Evolutionary conservation across 2,113 vertebrate genomes (phyloP), one percentile per base, ranked within the genome.

Genomic region (Dipodomys spectabilis): DNA sequence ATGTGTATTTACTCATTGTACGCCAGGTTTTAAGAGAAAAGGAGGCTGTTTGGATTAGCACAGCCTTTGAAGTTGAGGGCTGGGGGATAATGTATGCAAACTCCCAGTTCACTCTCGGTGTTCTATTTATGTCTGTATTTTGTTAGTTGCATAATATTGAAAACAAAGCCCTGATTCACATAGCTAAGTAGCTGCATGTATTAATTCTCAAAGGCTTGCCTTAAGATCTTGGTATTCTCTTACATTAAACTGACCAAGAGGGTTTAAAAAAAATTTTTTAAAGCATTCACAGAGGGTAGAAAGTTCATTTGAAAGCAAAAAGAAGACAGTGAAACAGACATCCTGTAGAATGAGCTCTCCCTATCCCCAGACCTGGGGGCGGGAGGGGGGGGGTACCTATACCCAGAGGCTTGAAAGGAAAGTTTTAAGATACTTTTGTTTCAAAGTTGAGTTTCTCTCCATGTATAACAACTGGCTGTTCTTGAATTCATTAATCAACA

Each of bases 11-110:
- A 94, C 64, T 94, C 45, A 81, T 86, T 91, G 45, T 69, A 69
- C 95, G 88, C 74, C 62, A 94, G 69, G 65, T 82, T 82, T 78
- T 90, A 88, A 92, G 78, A 96, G 12, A 80, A 89, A 96, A 92
- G 45, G 39, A 88, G 32, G 39, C 28, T 94, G 72, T 95, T 92
- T 79, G 93, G 89, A 94, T 86, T 28, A 93, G 72, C 75, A 71
- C 1, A 80, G 82, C 20, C 62, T 94, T 88, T 62, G 79, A 82
- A 91, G 87, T 87, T 39, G 28, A 74, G 23, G 62, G 73, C 87
- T 90, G 44, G 65, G 71, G 60, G n/a, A 20, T 74, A 86, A 69
- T 86, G 77, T 94, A 95, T 95, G 65, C 62, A 25, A 10, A 57
- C 12, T 86, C 67, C 60, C 77, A 90, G 28, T 49, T 91, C 65